These are phyloP conservation scores for Spicauda simplicius DNA, from an alignment of 2,888 invertebrate species.

Conservation along the genomic window DNA sequence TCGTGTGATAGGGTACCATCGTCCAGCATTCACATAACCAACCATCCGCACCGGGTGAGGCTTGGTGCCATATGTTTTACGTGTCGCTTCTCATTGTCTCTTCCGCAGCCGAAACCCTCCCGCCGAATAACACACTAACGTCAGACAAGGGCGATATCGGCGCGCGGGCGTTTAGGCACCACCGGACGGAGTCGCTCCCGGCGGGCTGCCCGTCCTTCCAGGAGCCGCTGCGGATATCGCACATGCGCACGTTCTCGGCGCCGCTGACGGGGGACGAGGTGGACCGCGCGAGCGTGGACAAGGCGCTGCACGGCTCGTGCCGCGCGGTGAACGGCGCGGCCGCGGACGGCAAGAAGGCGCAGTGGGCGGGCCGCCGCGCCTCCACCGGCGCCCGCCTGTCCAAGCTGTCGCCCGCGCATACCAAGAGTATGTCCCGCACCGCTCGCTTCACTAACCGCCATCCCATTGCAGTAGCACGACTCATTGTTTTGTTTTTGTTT, in stretches of 20 bases:
- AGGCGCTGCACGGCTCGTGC: slow-evolving; percentile 65
- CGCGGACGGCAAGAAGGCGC: slow-evolving; percentile 66
- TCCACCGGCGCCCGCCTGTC: slow-evolving; percentile 76
- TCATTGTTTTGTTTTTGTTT: slow-evolving; percentile 12
- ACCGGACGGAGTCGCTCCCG: slow-evolving; percentile 73
- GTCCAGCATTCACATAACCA: slow-evolving; percentile 45
- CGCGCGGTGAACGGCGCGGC: slow-evolving; percentile 69
- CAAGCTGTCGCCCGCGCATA: slow-evolving; percentile 77
- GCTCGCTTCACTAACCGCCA: slow-evolving; percentile 13
- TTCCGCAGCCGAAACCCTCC: slow-evolving; percentile 76
- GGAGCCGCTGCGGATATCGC: slow-evolving; percentile 74
- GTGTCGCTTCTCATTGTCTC: slow-evolving; percentile 77
- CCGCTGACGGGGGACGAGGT: slow-evolving; percentile 86
- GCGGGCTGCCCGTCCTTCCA: slow-evolving; percentile 67
- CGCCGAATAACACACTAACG: slow-evolving; percentile 78
- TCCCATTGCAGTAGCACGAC: slow-evolving; percentile 15
- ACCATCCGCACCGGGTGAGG: slow-evolving; percentile 66
- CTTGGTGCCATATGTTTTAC: slow-evolving; percentile 75
- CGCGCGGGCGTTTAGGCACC: slow-evolving; percentile 62
- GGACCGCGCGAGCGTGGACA: slow-evolving; percentile 64
- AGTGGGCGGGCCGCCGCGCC: slow-evolving; percentile 69
- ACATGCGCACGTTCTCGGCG: slow-evolving; percentile 89
- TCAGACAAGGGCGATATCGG: slow-evolving; percentile 55
- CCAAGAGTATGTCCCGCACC: slow-evolving; percentile 69
- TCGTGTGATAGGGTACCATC: slow-evolving; percentile 37